phyloP scores from a whole-genome alignment of 2,888 invertebrate genomes.

The Carabus problematicus region DNA sequence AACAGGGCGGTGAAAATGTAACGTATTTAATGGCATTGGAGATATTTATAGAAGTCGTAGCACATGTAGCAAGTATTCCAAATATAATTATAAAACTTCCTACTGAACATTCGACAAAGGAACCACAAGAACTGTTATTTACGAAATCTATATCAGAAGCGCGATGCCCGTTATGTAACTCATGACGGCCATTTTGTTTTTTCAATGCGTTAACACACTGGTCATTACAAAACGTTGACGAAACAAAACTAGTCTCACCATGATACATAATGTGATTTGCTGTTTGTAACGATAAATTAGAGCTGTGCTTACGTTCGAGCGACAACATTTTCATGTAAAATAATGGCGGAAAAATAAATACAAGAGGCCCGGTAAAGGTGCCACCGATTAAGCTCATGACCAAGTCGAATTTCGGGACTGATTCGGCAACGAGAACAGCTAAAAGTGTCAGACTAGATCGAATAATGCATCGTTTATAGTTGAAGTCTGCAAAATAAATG shows the following conservation, averaged over 20 bases:
- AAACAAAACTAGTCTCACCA: conserved; percentile 18
- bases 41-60: conserved; percentile 76
- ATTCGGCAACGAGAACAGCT: conserved; percentile 79
- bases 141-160: not conserved
- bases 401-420: conserved; percentile 84
- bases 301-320: conserved; percentile 57
- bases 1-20: conserved; percentile 75
- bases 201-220: not conserved
- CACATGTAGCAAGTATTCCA: conserved; percentile 70
- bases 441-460: conserved; percentile 73
- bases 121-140: conserved; percentile 1
- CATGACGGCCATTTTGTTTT: conserved; percentile 6
- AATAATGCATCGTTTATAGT: conserved; percentile 73
- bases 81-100: conserved; percentile 66
- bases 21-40: conserved; percentile 69
- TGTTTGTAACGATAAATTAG: conserved; percentile 31
- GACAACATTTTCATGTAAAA: conserved; percentile 76
- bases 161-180: not conserved
- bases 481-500: conserved; percentile 70
- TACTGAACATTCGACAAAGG: conserved; percentile 44
- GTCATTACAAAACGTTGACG: conserved; percentile 18
- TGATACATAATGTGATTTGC: conserved; percentile 41
- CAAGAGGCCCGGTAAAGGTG: conserved; percentile 80
- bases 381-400: conserved; percentile 88
- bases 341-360: conserved; percentile 84